Evolutionary conservation across 2,888 invertebrate species (phyloP), one percentile per base, ranked within the genome.

Genomic region (Microctonus aethiopoides): DNA sequence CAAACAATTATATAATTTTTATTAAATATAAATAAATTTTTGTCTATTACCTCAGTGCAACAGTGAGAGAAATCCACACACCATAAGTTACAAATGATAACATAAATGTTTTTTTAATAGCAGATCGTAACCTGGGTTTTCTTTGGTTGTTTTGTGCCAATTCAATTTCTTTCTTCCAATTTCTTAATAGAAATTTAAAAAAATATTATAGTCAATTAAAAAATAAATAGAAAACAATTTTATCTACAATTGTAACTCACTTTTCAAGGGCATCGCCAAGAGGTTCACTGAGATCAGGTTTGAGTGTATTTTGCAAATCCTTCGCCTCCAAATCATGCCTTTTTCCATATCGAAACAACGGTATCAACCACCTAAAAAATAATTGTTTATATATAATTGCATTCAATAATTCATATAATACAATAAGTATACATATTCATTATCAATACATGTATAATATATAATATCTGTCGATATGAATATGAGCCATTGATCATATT

Each of bases 181-280:
- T 84, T 76, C 90, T 90, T 73, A 22, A 69, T 70, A 67, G n/a
- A n/a, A n/a, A n/a, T n/a, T 11, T 64, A 16, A 56, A 65, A 66
- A 29, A 68, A 29, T 62, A 57, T 64, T 71, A 46, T 24, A 10
- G 4, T 5, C 62, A 36, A n/a, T n/a, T n/a, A 46, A 13, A 36
- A 56, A 46, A 59, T 51, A 34, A 26, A 61, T 36, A 46, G 16
- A 46, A 11, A 10, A 54, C 10, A 24, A 63, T 9, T 39, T 36
- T 20, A 68, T 24, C 57, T 29, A 41, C 52, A 51, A 51, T 32
- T 36, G 29, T 67, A 39, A 26, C 57, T 51, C 20, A 91, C 88
- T 88, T 88, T 84, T 92, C 92, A 46, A 94, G 86, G 20, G 88
- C 87, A 82, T 93, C 90, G 9, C 92, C 92, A 13, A 94, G 87